Conservation (phyloP, 2,888 invertebrate species). For the Microlaimidae sp. region DNA sequence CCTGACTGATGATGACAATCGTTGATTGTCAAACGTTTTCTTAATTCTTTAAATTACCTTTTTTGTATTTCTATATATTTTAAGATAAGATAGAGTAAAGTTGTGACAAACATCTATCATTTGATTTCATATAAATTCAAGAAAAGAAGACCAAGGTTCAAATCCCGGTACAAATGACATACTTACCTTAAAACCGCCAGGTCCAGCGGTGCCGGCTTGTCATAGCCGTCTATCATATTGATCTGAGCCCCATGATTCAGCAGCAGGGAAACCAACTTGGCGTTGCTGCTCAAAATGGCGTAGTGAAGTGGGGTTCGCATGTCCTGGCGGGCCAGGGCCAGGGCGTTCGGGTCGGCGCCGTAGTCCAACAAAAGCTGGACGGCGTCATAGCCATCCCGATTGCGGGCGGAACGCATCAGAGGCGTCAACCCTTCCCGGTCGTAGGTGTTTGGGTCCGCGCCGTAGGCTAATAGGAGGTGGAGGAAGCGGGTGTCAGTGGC, state of each 20-base stretch:
- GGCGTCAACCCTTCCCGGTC: constrained; percentile 73
- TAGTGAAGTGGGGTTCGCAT: constrained; percentile 71
- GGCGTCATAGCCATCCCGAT: constrained; percentile 44
- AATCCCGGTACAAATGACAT: no score
- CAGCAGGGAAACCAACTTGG: constrained; percentile 54
- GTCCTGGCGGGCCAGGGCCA: constrained; percentile 67
- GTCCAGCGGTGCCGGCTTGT: constrained; percentile 62
- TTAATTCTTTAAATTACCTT: no score
- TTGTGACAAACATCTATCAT: no score
- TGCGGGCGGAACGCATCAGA: constrained; percentile 69
- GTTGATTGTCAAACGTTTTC: no score
- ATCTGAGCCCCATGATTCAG: constrained; percentile 60
- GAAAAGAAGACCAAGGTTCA: no score
- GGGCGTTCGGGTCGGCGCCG: constrained; percentile 69
- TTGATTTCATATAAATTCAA: no score
- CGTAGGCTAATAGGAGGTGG: constrained; percentile 61
- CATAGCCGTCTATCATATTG: constrained; percentile 46
- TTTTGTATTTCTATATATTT: no score
- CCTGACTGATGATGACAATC: no score
- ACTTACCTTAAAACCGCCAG: constrained; percentile 63
- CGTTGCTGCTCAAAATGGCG: constrained; percentile 58
- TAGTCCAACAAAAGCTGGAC: constrained; percentile 47
- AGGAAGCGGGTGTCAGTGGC: constrained; percentile 52
- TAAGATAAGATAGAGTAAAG: no score
- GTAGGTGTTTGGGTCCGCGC: constrained; percentile 67